Base-by-base conservation (phyloP, 2,888 invertebrate species). In the Auanema sp. region DNA sequence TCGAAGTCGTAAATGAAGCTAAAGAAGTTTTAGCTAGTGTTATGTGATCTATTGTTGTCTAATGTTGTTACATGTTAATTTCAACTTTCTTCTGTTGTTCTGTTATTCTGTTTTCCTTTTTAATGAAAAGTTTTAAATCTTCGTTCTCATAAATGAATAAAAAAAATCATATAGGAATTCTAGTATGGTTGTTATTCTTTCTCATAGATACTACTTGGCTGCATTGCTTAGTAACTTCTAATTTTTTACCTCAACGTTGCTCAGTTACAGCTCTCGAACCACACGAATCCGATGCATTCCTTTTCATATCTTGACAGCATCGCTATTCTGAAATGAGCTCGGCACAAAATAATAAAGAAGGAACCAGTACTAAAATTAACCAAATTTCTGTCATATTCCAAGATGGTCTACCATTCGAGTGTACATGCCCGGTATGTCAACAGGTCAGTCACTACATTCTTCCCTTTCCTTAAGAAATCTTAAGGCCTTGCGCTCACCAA, bases 401-500 rank as follows among this genome's bases (percentile, higher is more conserved):
- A 44, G 44, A 56, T 14, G 33, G 21, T 11, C 62, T 72, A 4
- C 68, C 68, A 11, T 55, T 51, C 1, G 72, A 70, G 24, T 66
- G 60, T 43, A 56, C 59, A 3, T 72, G 72, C 63, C 68, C 69
- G 5, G 54, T 66, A 21, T 72, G 72, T 54, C 68, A 69, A 42
- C 69, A 72, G 51, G 59, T 56, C n/a, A 42, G 24, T 23, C 6
- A 16, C 5, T 55, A 14, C 8, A n/a, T 8, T 52, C 24, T 10
- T n/a, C 8, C 18, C 16, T 52, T 21, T 16, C 56, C 18, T 12
- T 53, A 54, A 24, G 16, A 52, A 52, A 16, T 14, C 16, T 41
- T 58, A 64, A 75, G 68, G 78, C 77, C n/a, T 63, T 78, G 11
- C 74, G 79, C 1, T 66, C 69, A 23, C 79, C 79, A 3, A 53